Evolutionary conservation across 2,797 vertebrate species (phyloP).

Genomic region (Myioborus miniatus): DNA sequence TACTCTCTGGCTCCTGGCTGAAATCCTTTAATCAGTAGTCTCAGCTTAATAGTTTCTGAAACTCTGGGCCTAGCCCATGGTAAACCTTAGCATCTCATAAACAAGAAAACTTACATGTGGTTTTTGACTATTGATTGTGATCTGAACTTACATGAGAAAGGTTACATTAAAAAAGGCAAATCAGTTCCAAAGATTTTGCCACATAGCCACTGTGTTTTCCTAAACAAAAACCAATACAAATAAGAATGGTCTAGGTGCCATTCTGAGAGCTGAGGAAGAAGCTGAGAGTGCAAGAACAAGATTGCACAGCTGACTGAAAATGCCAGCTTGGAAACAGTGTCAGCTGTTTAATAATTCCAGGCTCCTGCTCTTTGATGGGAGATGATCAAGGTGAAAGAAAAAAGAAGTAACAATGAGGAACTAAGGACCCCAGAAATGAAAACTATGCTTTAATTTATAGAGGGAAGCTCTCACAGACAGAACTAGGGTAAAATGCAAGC

Average conservation of each 20-base stretch:
- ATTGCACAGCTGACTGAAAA: not conserved
- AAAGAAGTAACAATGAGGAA: not conserved
- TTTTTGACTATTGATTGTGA: not conserved
- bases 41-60: not conserved
- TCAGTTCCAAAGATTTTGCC: not conserved
- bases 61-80: not conserved
- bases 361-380: not conserved
- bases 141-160: not conserved
- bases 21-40: not conserved
- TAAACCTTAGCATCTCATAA: not conserved
- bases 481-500: not conserved
- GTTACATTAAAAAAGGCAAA: not conserved
- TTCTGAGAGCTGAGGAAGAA: not conserved
- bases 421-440: not conserved
- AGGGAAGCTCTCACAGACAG: not conserved
- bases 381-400: not conserved
- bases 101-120: not conserved
- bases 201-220: fast-evolving
- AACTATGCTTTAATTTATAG: not conserved
- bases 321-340: not conserved
- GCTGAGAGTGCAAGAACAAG: not conserved
- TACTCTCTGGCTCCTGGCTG: not conserved
- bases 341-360: not conserved
- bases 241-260: not conserved
- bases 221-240: not conserved